phyloP scores from a whole-genome alignment of 2,888 invertebrate species.

The Zhuqinia jingwanae region DNA sequence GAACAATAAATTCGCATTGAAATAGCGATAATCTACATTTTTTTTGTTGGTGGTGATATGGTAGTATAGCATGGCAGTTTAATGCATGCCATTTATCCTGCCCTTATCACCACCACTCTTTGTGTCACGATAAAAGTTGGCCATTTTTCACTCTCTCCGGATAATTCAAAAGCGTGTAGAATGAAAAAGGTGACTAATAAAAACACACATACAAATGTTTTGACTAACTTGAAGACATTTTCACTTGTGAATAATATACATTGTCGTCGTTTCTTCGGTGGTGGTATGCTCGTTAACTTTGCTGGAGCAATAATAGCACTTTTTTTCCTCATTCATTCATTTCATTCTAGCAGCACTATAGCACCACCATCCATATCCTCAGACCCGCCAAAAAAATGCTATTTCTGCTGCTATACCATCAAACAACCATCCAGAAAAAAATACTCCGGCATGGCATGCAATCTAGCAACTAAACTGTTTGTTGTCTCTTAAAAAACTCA shows the following conservation, averaged over 20 bases:
- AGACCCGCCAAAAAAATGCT: neutral
- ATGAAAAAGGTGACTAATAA: constrained; percentile 21
- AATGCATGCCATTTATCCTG: constrained; percentile 32
- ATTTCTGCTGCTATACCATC: constrained; percentile 17
- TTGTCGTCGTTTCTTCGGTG: neutral
- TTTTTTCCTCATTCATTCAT: neutral
- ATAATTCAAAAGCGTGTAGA: neutral
- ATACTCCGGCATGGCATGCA: constrained; percentile 34
- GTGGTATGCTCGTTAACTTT: neutral
- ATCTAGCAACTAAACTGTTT: constrained; percentile 28
- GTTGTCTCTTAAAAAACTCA: constrained; percentile 17
- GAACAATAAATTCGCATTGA: constrained; percentile 27
- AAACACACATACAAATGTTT: neutral
- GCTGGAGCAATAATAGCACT: neutral
- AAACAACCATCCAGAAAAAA: neutral
- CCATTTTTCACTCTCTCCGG: constrained; percentile 13
- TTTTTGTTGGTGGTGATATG: no score
- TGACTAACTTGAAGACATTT: constrained; percentile 4
- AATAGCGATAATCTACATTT: neutral
- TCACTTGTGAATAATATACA: neutral
- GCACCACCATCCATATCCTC: neutral
- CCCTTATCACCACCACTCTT: constrained; percentile 19
- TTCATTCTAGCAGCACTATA: neutral
- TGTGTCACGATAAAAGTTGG: constrained; percentile 32
- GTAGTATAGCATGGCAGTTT: neutral